Evolutionary conservation across 64 coral and sea anemone species (phyloP).

Genomic region (Trachythela sp.): DNA sequence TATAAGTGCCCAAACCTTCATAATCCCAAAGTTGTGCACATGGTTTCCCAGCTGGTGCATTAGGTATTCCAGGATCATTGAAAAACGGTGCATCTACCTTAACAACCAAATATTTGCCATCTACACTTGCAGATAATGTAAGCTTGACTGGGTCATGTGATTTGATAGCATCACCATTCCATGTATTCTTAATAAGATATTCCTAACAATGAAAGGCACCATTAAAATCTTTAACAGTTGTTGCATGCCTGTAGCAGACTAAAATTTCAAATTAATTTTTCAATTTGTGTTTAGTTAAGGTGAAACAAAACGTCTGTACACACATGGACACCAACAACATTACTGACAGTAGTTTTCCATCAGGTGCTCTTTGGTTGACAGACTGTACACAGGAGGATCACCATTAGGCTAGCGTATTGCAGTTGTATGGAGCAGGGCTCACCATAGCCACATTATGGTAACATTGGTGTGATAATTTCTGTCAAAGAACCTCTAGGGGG

Average conservation of each 20-base stretch:
- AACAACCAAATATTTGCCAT: constrained; percentile 54
- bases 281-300: too few relatives aligned
- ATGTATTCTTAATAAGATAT: constrained; percentile 56
- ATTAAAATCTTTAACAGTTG: background rate
- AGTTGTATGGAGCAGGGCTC: too few relatives aligned
- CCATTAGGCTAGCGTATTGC: too few relatives aligned
- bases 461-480: too few relatives aligned
- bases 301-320: too few relatives aligned
- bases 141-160: constrained; percentile 58
- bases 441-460: too few relatives aligned
- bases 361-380: too few relatives aligned
- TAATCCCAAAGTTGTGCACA: constrained; percentile 94
- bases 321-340: too few relatives aligned
- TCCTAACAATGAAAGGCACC: constrained; percentile 21
- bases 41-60: constrained; percentile 52
- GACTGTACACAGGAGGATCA: too few relatives aligned
- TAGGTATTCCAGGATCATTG: constrained; percentile 72
- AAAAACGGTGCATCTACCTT: constrained; percentile 72
- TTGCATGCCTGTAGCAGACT: background rate
- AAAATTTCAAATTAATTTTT: too few relatives aligned
- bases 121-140: constrained; percentile 42
- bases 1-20: constrained; percentile 62
- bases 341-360: too few relatives aligned
- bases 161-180: constrained; percentile 66
- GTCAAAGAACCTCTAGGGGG: too few relatives aligned